Base-by-base conservation (phyloP, 2,113 vertebrate genomes). In the Microcebus lehilahytsara region DNA sequence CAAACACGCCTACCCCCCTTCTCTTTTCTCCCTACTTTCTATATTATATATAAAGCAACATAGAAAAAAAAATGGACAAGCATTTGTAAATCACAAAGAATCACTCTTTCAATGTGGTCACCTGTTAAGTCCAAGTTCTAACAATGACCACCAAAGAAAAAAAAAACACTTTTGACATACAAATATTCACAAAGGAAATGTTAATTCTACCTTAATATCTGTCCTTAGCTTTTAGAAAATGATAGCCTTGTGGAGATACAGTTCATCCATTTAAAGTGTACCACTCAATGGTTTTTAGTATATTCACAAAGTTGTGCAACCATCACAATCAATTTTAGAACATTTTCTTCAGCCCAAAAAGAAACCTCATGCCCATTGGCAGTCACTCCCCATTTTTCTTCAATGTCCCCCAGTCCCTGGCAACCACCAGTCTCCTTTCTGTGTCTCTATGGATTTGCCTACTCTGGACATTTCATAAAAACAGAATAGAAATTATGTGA, bases 1-100 rank as follows among this genome's bases (percentile, higher is more conserved):
- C 86, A 97, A 95, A 92, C 84, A 96, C 17, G 40, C 88, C 90
- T 77, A 85, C 58, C 88, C 71, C 42, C 17, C 12, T 88, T 77
- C 69, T 92, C 60, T 37, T 84, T 94, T 81, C 60, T 62, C 37
- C 56, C 49, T 78, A 40, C 81, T 91, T 95, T 96, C 85, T 95
- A 1, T 62, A 34, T 75, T 89, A 85, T 77, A 49, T 83, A 64
- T 58, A 27, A 80, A 81, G 42, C 64, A 90, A 22, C 34, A 53
- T 16, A 62, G 23, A 60, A 19, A 94, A 77, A 40, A 83, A 94
- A 80, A 81, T 56, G 95, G 34, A 89, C 32, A 34, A 1, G 19
- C 27, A 71, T 60, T 94, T 22, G 92, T 14, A 58, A 91, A n/a
- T 78, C 71, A 56, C 0, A 5, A 91, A 91, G 40, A 89, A 67